Conservation (phyloP, 2,797 vertebrate genomes). For the Sebastolobus alascanus region DNA sequence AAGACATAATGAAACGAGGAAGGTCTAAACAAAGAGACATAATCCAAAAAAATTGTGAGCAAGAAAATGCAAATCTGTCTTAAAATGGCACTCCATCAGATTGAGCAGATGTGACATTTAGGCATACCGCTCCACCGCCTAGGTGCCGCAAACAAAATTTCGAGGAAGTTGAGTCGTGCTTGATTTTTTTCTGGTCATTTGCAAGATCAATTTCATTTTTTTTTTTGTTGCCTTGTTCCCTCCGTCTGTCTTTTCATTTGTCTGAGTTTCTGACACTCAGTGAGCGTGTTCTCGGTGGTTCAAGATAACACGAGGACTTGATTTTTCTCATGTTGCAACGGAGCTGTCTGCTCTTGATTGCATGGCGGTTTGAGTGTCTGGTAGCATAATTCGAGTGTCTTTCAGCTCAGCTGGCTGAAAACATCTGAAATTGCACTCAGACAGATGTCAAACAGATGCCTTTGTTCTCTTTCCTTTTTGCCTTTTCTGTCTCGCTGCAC, state of each 20-base stretch:
- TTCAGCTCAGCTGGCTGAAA: conserved; percentile 60
- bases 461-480: conserved; percentile 43
- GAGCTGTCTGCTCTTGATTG: conserved; percentile 62
- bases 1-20: neutral
- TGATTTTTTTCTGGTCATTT: conserved; percentile 30
- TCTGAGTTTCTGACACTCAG: conserved; percentile 30
- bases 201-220: conserved; percentile 20
- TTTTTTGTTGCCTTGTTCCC: neutral
- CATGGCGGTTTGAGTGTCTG: conserved; percentile 60
- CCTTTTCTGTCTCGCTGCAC: conserved; percentile 1
- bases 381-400: conserved; percentile 57
- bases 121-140: neutral
- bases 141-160: neutral
- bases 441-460: conserved; percentile 57
- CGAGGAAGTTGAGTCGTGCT: neutral
- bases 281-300: conserved; percentile 25
- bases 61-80: neutral
- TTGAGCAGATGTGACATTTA: neutral
- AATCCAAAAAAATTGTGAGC: neutral
- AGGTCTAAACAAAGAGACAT: neutral
- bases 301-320: conserved; percentile 40
- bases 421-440: conserved; percentile 54
- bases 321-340: conserved; percentile 50
- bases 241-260: neutral
- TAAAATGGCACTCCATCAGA: neutral